Base-by-base conservation (phyloP, 64 coral and sea anemone genomes). In the Montipora capricornis region DNA sequence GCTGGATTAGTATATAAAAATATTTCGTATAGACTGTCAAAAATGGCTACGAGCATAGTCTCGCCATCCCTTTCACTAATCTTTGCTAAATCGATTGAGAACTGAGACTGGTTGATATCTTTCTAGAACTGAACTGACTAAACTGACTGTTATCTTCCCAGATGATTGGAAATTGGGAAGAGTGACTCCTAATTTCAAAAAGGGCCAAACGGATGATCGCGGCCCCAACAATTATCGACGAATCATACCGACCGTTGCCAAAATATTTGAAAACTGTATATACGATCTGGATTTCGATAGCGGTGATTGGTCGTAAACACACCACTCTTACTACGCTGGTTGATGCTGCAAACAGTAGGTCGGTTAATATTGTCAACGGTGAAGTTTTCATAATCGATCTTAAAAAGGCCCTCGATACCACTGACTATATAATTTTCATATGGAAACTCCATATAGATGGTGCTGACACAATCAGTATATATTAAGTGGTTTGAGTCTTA, bases 241-340 rank as follows among this genome's bases (percentile, higher is more conserved):
- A 20, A 26, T 84, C 17, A 57, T 84, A 19, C 81, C 81, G 10
- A 24, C 57, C 11, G 13, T 84, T 62, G 48, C 81, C 19, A 84
- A 84, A 59, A 84, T 84, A 14, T 53, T 83, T 15, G 49, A 83
- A 83, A 84, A 84, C 61, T 26, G 47, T 80, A 59, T 80, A 7
- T 80, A 52, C 47, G 6, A 68, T 89, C 0, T 55, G 73, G 87
- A 20, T 89, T 89, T 26, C 69, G 74, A 13, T 77, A 50, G 9
- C 49, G 29, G 29, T 29, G 29, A 29, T 29, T 29, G 29, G 29
- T 29, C 29, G 29, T 29, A 29, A 77, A 47, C 73, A 89, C 70
- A 89, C 73, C 20, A 89, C 87, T 7, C 44, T 89, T 76, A 89
- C 87, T 58, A 51, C 87, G 10, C n/a, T 89, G 50, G 8, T 89